Evolutionary conservation across 2,888 invertebrate species (phyloP).

Genomic region (Synergus umbraculus): DNA sequence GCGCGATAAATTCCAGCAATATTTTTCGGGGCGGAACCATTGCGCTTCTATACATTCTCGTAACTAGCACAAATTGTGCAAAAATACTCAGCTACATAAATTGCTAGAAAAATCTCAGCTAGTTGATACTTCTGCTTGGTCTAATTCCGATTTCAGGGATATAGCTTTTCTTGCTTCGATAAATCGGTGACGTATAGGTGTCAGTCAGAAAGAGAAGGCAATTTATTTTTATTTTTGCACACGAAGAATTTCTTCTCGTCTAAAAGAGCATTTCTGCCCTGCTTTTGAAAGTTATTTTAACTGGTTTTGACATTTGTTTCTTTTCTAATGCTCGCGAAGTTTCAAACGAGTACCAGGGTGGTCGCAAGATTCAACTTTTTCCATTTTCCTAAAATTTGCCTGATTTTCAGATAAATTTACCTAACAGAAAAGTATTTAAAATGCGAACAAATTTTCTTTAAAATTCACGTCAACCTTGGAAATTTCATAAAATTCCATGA

Average conservation of each 20-base stretch:
- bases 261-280: background rate
- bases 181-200: conserved; percentile 6
- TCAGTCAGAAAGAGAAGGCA: conserved; percentile 3
- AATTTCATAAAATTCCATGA: too few species aligned
- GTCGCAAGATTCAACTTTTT: too few species aligned
- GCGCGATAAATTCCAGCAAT: conserved; percentile 68
- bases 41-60: conserved; percentile 62
- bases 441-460: too few species aligned
- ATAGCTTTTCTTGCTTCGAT: conserved; percentile 14
- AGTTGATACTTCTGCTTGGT: conserved; percentile 20
- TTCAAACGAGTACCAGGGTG: background rate
- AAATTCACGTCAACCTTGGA: too few species aligned
- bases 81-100: conserved; percentile 62
- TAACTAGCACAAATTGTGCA: conserved; percentile 69
- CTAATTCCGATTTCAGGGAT: conserved; percentile 22
- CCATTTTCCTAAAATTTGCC: too few species aligned
- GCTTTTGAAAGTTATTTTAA: conserved; percentile 18
- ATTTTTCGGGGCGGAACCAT: conserved; percentile 64
- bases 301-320: conserved; percentile 10
- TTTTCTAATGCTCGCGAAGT: background rate
- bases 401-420: too few species aligned
- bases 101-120: conserved; percentile 20
- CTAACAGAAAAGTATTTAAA: too few species aligned
- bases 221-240: background rate
- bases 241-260: conserved; percentile 20